These are phyloP conservation scores for Syngnathus acus DNA, from an alignment of 2,797 vertebrate genomes.

Conservation along the genomic window DNA sequence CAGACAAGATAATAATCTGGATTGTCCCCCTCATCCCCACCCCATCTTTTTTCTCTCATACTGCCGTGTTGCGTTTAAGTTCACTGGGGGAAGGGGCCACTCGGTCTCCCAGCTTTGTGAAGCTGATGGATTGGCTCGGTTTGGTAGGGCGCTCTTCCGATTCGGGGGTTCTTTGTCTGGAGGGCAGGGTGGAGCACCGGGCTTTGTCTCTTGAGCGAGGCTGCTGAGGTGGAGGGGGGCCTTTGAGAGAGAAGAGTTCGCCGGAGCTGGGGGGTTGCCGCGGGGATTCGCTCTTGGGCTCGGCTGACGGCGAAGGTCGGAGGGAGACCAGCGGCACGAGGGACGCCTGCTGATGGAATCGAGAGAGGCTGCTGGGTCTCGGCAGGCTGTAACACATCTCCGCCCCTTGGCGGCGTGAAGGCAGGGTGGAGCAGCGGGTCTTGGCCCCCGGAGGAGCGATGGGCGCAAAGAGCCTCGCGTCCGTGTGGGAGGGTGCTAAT, in stretches of 20 bases:
- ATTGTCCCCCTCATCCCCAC: slow-evolving; percentile 23
- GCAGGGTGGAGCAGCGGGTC: slow-evolving; percentile 69
- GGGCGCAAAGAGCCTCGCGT: slow-evolving; percentile 33
- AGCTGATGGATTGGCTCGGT: slow-evolving; percentile 68
- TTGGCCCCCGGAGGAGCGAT: slow-evolving; percentile 62
- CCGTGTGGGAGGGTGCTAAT: slow-evolving; percentile 18
- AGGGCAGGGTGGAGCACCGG: slow-evolving; percentile 67
- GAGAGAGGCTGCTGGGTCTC: slow-evolving; percentile 63
- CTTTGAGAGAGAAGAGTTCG: slow-evolving; percentile 56
- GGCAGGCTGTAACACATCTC: slow-evolving; percentile 54
- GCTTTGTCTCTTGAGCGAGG: slow-evolving; percentile 50
- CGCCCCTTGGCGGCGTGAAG: slow-evolving; percentile 54
- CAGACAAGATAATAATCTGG: slow-evolving; percentile 44
- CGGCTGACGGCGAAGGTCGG: slow-evolving; percentile 15
- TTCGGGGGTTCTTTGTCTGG: slow-evolving; percentile 47
- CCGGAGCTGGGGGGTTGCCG: slow-evolving; percentile 27
- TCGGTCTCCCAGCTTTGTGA: slow-evolving; percentile 52
- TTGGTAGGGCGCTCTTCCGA: slow-evolving; percentile 39
- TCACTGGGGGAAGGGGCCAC: slow-evolving; percentile 57
- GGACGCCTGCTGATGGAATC: slow-evolving; percentile 41
- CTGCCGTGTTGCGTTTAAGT: slow-evolving; percentile 51
- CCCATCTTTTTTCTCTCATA: slow-evolving; percentile 35
- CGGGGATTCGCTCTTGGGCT: slow-evolving; percentile 13
- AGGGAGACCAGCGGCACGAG: slow-evolving; percentile 37
- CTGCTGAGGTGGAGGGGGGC: slow-evolving; percentile 51